Conservation (phyloP, 2,797 vertebrate species). For the Lates japonicus region DNA sequence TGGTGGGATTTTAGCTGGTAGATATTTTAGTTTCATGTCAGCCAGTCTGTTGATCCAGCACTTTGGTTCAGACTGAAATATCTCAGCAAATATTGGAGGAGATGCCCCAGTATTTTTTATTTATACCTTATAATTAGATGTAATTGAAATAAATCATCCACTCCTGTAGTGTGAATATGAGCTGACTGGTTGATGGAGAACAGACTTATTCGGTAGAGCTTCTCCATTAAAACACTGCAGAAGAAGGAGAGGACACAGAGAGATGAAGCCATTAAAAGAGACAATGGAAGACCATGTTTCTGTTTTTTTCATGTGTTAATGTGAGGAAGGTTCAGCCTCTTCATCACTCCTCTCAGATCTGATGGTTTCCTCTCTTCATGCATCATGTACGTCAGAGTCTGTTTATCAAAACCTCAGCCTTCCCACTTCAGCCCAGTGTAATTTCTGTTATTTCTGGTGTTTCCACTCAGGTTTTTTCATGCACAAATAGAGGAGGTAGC, state of each 20-base stretch:
- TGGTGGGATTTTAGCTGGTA: too few species aligned
- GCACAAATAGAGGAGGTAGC: too few species aligned
- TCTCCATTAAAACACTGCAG: background rate
- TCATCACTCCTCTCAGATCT: background rate
- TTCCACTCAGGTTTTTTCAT: too few species aligned
- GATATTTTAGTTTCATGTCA: background rate
- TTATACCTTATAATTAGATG: background rate
- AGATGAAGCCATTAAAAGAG: background rate
- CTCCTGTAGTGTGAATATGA: background rate
- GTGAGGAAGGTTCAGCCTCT: background rate
- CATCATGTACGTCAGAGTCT: background rate
- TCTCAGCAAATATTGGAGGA: background rate
- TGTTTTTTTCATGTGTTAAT: background rate
- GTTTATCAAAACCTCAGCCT: background rate
- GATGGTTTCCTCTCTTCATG: background rate
- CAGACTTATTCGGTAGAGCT: background rate
- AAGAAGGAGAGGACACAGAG: background rate
- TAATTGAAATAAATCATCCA: too few species aligned
- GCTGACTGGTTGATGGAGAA: background rate
- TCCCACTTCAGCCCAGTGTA: too few species aligned
- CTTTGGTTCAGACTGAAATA: background rate
- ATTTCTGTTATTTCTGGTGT: too few species aligned
- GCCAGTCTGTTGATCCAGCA: background rate
- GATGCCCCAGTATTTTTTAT: background rate
- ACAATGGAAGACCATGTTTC: background rate